Conservation (phyloP, 2,797 vertebrate species). For the Nyctalus aviator region DNA sequence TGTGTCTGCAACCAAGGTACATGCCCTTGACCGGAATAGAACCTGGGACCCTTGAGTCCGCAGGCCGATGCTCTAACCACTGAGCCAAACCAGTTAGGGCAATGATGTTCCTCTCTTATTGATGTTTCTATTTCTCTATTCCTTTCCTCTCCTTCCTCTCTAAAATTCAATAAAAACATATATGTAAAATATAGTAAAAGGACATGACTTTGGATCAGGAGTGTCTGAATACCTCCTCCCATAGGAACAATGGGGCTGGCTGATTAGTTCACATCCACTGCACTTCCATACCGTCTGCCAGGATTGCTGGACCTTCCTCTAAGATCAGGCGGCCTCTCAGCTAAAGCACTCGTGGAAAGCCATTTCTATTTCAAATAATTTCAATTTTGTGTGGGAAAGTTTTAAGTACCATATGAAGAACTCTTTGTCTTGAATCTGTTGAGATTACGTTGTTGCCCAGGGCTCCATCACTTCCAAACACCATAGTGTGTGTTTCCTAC, state of each 20-base stretch:
- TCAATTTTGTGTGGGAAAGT: not conserved
- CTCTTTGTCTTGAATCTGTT: not conserved
- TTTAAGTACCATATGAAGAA: not conserved
- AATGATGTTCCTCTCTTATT: too few relatives aligned
- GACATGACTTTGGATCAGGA: not conserved
- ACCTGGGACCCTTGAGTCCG: too few relatives aligned
- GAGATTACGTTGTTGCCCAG: not conserved
- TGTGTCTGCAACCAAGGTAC: too few relatives aligned
- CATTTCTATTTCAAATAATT: not conserved
- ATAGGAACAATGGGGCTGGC: accelerated
- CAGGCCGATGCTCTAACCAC: too few relatives aligned
- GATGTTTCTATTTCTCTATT: too few relatives aligned
- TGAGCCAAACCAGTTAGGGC: too few relatives aligned
- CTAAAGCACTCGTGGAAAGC: not conserved
- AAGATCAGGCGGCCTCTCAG: not conserved
- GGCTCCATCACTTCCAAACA: not conserved
- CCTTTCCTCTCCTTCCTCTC: too few relatives aligned
- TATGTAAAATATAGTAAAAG: constrained; percentile 39
- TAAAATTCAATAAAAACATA: too few relatives aligned
- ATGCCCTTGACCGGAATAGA: too few relatives aligned
- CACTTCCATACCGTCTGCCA: accelerated
- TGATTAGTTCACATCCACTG: not conserved
- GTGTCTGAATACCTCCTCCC: not conserved
- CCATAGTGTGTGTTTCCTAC: not conserved
- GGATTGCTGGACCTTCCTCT: not conserved